Conservation (phyloP, 1,140 invertebrate genomes). For the Heliconius melpomene region DNA sequence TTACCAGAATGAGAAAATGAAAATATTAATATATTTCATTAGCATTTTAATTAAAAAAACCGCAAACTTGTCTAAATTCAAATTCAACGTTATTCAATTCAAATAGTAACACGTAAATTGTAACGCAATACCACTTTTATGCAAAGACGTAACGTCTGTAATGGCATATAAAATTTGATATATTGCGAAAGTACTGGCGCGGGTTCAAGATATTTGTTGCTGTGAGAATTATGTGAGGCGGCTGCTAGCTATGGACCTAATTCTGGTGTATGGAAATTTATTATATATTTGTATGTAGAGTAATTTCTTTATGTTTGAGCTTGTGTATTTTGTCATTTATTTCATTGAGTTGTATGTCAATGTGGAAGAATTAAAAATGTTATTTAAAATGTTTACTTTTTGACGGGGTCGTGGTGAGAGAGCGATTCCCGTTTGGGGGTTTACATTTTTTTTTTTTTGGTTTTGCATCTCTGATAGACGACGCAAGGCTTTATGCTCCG, state of each 20-base stretch:
- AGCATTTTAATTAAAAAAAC: too few relatives aligned
- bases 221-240: constrained; percentile 37
- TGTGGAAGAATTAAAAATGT: too few relatives aligned
- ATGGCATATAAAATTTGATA: constrained; percentile 48
- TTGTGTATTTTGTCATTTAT: not conserved
- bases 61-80: not conserved
- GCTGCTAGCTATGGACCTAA: constrained; percentile 38
- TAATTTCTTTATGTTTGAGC: not conserved
- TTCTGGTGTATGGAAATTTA: constrained; percentile 39
- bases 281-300: constrained; percentile 21
- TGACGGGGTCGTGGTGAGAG: too few relatives aligned
- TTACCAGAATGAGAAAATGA: too few relatives aligned
- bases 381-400: too few relatives aligned
- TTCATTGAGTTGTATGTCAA: too few relatives aligned
- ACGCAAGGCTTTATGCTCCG: too few relatives aligned
- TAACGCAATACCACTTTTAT: constrained; percentile 37
- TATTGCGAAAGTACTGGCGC: constrained; percentile 45
- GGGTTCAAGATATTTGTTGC: constrained; percentile 48
- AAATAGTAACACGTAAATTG: constrained; percentile 24
- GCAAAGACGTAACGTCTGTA: constrained; percentile 42
- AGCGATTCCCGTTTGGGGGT: too few relatives aligned
- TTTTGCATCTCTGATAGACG: too few relatives aligned
- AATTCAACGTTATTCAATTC: constrained; percentile 5
- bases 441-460: too few relatives aligned
- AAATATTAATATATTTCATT: too few relatives aligned